phyloP scores from a whole-genome alignment of 2,888 invertebrate species.

The Clanis bilineata region DNA sequence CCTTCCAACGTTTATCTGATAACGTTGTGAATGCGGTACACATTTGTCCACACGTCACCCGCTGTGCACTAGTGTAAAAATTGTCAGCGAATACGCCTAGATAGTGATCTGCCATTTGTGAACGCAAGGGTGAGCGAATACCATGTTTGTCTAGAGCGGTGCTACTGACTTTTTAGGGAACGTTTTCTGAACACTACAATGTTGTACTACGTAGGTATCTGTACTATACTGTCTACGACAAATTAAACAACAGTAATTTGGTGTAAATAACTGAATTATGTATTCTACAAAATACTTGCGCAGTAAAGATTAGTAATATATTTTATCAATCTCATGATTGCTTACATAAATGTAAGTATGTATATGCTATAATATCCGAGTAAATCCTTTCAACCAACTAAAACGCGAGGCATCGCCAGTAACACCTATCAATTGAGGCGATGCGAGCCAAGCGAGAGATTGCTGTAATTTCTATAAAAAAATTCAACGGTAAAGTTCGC shows the following conservation, averaged over 20 bases:
- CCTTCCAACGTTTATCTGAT: conserved; percentile 76
- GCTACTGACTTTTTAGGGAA: not conserved
- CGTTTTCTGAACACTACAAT: not conserved
- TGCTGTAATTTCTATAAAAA: conserved; percentile 80
- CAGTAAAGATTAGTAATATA: not conserved
- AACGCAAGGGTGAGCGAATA: conserved; percentile 45
- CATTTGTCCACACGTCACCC: conserved; percentile 76
- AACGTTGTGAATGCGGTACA: conserved; percentile 70
- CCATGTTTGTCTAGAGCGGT: conserved; percentile 12
- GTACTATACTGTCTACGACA: too few relatives aligned
- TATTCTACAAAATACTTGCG: not conserved
- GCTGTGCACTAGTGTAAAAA: conserved; percentile 78
- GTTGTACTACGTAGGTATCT: not conserved
- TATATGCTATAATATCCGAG: not conserved
- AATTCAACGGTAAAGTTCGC: conserved; percentile 78
- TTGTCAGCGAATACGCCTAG: conserved; percentile 74
- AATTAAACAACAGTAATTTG: too few relatives aligned
- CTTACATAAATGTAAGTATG: not conserved
- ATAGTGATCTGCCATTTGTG: conserved; percentile 76
- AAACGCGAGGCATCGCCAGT: conserved; percentile 48
- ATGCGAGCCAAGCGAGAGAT: conserved; percentile 64
- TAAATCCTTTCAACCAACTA: conserved; percentile 33
- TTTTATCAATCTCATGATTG: not conserved
- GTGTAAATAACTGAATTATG: not conserved
- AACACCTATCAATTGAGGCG: conserved; percentile 74